These are phyloP conservation scores for Sebastes itinus DNA, from an alignment of 2,797 vertebrate genomes.

Conservation along the genomic window DNA sequence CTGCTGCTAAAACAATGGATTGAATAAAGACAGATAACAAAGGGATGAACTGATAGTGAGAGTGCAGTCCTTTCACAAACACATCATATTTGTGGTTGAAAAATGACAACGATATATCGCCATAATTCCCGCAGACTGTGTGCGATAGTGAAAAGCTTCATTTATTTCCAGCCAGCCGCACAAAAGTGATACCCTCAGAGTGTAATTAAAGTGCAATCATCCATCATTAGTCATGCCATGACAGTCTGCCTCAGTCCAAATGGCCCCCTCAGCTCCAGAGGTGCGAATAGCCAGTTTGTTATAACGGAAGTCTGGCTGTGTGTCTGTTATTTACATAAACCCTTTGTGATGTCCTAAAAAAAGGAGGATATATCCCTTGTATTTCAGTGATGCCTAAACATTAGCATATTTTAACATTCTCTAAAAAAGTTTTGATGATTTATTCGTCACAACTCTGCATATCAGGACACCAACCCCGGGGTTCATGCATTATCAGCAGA, in stretches of 20 bases:
- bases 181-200: slow-evolving; percentile 59
- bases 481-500: slow-evolving; percentile 11
- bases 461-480: not conserved
- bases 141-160: slow-evolving; percentile 41
- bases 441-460: not conserved
- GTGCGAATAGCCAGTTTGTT: slow-evolving; percentile 5
- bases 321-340: slow-evolving; percentile 4
- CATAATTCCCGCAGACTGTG: slow-evolving; percentile 33
- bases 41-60: slow-evolving; percentile 17
- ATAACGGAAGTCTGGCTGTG: not conserved
- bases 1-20: slow-evolving; percentile 52
- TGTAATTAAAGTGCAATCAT: slow-evolving; percentile 77
- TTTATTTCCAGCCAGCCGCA: slow-evolving; percentile 40
- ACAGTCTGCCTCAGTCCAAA: slow-evolving; percentile 52
- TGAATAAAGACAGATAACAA: slow-evolving; percentile 43
- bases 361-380: not conserved
- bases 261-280: slow-evolving; percentile 35
- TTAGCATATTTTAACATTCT: not conserved
- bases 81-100: slow-evolving; percentile 18
- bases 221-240: slow-evolving; percentile 71
- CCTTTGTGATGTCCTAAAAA: not conserved
- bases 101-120: slow-evolving; percentile 49
- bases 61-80: slow-evolving; percentile 24
- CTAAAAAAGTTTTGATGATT: not conserved
- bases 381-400: not conserved